Evolutionary conservation across 1,140 invertebrate genomes (phyloP).

Genomic region (Drosophila tropicalis): DNA sequence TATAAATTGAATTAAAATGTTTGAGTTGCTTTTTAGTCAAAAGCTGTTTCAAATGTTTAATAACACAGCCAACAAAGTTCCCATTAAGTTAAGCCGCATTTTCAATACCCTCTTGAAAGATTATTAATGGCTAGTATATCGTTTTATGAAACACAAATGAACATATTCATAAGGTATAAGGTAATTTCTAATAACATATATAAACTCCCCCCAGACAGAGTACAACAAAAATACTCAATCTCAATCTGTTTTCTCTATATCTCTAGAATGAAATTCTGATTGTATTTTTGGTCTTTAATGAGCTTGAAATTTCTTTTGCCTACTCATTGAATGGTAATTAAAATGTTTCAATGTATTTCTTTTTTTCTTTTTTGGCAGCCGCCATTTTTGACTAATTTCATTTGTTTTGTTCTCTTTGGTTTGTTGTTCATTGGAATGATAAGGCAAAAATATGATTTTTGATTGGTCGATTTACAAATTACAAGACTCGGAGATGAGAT

Average conservation of each 20-base stretch:
- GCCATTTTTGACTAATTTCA: slow-evolving; percentile 74
- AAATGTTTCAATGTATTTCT: slow-evolving; percentile 71
- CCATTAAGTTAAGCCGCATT: background rate
- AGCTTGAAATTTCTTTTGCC: slow-evolving; percentile 73
- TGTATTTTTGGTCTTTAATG: slow-evolving; percentile 36
- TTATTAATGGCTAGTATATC: too few relatives aligned
- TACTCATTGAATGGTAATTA: slow-evolving; percentile 82
- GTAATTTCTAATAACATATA: too few relatives aligned
- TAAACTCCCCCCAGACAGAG: background rate
- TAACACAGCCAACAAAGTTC: background rate
- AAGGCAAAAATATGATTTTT: slow-evolving; percentile 60
- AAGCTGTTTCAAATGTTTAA: slow-evolving; percentile 10
- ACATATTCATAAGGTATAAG: too few relatives aligned
- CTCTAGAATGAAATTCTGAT: slow-evolving; percentile 4
- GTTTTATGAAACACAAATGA: too few relatives aligned
- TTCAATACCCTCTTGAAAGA: background rate
- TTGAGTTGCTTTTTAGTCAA: slow-evolving; percentile 8
- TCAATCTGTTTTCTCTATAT: background rate
- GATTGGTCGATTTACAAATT: slow-evolving; percentile 50
- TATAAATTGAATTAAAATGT: slow-evolving; percentile 55
- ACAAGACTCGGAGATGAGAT: slow-evolving; percentile 27
- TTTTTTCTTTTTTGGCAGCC: slow-evolving; percentile 42
- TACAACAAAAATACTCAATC: background rate
- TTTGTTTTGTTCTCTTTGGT: slow-evolving; percentile 29
- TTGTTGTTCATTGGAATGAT: slow-evolving; percentile 54